Evolutionary conservation across 1,140 invertebrate genomes (phyloP).

Genomic region (Stegodyphus mimosarum): DNA sequence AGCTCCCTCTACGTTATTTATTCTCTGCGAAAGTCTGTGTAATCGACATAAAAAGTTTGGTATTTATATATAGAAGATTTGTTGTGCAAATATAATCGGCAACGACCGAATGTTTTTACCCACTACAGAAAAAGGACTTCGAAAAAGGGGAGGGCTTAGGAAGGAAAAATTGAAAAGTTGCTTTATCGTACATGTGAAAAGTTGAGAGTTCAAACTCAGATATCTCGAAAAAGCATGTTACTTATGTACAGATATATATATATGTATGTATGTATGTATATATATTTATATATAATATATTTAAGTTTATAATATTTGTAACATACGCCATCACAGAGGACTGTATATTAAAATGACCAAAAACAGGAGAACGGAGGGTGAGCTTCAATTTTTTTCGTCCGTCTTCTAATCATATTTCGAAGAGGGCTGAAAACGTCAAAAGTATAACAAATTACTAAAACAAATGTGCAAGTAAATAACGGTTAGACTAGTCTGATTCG

Average conservation of each 20-base stretch:
- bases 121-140: slow-evolving; percentile 29
- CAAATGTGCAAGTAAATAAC: too few species aligned
- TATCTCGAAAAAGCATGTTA: slow-evolving; percentile 39
- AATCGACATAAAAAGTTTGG: slow-evolving; percentile 52
- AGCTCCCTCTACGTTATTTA: slow-evolving; percentile 33
- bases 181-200: slow-evolving; percentile 52
- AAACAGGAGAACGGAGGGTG: slow-evolving; percentile 20
- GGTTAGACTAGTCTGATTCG: too few species aligned
- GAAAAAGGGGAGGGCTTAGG: slow-evolving; percentile 1
- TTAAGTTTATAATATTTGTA: slow-evolving; percentile 58
- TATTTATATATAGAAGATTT: slow-evolving; percentile 49
- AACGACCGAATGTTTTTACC: neutral
- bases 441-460: too few species aligned
- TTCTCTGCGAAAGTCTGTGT: slow-evolving; percentile 29
- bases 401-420: too few species aligned
- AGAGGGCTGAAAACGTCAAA: too few species aligned
- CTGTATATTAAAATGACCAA: slow-evolving; percentile 46
- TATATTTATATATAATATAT: slow-evolving; percentile 58
- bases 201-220: slow-evolving; percentile 33
- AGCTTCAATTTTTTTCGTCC: slow-evolving; percentile 9
- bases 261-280: neutral
- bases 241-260: slow-evolving; percentile 50
- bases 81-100: slow-evolving; percentile 54
- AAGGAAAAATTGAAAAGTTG: slow-evolving; percentile 40
- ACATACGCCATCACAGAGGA: slow-evolving; percentile 57